Evolutionary conservation across 2,888 invertebrate genomes (phyloP), one percentile per base, ranked within the genome.

Genomic region (Lepidochitona cinerea): DNA sequence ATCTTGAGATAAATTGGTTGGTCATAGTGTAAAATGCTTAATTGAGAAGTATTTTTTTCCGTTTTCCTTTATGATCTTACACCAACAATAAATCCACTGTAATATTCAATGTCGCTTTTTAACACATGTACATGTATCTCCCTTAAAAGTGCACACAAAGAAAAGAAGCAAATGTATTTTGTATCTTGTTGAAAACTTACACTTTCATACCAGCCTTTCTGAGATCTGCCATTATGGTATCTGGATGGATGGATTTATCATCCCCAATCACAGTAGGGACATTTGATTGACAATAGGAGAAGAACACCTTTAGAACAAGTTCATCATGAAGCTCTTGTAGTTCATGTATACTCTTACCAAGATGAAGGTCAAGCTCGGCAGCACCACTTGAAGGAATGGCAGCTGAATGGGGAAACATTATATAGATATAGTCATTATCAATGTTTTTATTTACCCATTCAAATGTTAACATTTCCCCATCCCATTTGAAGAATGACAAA

Each of bases 351-450:
- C 84, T 84, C 67, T 82, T 81, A 14, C 84, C 81, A 6, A 90
- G 79, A 73, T 90, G 90, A 23, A 85, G 81, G 76, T 90, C 90
- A 82, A 87, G 87, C 72, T 89, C 89, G 3, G 81, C 73, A 65
- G 80, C 82, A 59, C 81, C 82, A 77, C 88, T 88, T 7, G 89
- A 87, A 0, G 90, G 90, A 87, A 89, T 85, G 18, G 83, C 70
- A 37, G 85, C 89, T 89, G 75, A n/a, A n/a, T n/a, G n/a, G n/a
- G n/a, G n/a, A n/a, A n/a, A n/a, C n/a, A n/a, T n/a, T n/a, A n/a
- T n/a, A n/a, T n/a, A n/a, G n/a, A n/a, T n/a, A n/a, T n/a, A n/a
- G n/a, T n/a, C n/a, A n/a, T n/a, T n/a, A n/a, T n/a, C n/a, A n/a
- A n/a, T n/a, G n/a, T n/a, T n/a, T n/a, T n/a, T n/a, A n/a, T n/a